A percentile compares a stretch with the other conserved stretches of the same genome.
phyloP scores from a whole-genome alignment of 2,797 vertebrate species.

The Pantherophis alleghaniensis region DNA sequence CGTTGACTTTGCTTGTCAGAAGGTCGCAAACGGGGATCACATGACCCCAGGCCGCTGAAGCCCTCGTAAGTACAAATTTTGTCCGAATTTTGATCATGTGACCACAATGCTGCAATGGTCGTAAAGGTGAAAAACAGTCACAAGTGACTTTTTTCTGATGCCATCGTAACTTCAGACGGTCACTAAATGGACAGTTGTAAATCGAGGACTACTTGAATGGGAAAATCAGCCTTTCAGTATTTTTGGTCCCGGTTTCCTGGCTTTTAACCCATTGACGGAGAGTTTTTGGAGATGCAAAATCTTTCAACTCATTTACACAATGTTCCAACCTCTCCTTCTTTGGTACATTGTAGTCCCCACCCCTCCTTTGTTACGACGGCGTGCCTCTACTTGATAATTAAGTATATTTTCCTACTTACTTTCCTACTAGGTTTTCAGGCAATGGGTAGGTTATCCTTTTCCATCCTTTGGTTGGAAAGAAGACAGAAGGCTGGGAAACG shows the following conservation, averaged over 20 bases:
- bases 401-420: conserved; percentile 76
- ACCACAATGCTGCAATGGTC: too few relatives aligned
- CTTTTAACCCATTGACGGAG: neutral
- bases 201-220: too few relatives aligned
- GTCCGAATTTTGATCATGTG: too few relatives aligned
- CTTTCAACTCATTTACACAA: neutral
- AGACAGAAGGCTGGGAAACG: conserved; percentile 94
- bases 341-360: neutral
- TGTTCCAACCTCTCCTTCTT: neutral
- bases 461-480: conserved; percentile 92
- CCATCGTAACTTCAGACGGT: too few relatives aligned
- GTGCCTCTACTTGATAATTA: neutral
- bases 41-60: too few relatives aligned
- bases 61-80: too few relatives aligned
- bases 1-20: too few relatives aligned
- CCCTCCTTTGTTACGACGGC: neutral
- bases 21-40: too few relatives aligned
- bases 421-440: conserved; percentile 88
- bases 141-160: too few relatives aligned
- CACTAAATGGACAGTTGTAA: too few relatives aligned
- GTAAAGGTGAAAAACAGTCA: too few relatives aligned
- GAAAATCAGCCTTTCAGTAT: neutral
- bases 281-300: neutral
- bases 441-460: conserved; percentile 90
- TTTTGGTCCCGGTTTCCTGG: neutral